phyloP scores from a whole-genome alignment of 2,888 invertebrate species.

The Ochropacha duplaris region DNA sequence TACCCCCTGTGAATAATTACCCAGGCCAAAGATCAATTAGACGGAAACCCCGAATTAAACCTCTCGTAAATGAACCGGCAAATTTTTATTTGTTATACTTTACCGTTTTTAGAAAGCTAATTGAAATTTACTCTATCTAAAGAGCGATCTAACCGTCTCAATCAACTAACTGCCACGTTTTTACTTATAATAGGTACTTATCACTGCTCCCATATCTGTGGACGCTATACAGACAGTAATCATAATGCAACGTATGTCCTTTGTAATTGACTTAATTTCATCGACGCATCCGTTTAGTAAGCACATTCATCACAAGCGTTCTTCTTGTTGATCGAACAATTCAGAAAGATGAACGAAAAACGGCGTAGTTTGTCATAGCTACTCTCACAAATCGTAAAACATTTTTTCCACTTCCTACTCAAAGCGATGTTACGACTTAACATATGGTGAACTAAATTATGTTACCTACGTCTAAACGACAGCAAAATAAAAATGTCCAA shows the following conservation, averaged over 20 bases:
- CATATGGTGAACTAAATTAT: constrained; percentile 82
- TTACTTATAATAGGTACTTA: no score
- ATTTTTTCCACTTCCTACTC: constrained; percentile 80
- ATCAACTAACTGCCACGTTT: neutral
- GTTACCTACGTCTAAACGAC: constrained; percentile 80
- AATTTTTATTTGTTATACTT: constrained; percentile 58
- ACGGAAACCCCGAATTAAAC: constrained; percentile 71
- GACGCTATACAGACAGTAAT: neutral
- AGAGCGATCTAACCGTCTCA: neutral
- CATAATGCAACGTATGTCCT: constrained; percentile 10
- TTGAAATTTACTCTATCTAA: neutral
- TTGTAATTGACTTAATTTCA: constrained; percentile 43
- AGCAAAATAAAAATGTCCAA: constrained; percentile 83
- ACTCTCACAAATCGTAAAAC: constrained; percentile 76
- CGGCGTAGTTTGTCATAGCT: constrained; percentile 67
- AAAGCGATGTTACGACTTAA: constrained; percentile 69
- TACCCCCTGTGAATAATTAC: constrained; percentile 82
- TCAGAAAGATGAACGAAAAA: constrained; percentile 55
- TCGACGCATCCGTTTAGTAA: constrained; percentile 41
- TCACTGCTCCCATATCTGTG: neutral
- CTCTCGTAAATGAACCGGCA: constrained; percentile 68
- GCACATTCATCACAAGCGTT: constrained; percentile 49
- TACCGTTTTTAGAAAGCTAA: neutral
- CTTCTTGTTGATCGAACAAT: constrained; percentile 51
- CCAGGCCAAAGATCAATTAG: constrained; percentile 76